Conservation (phyloP, 1,140 invertebrate species). For the Orussus abietinus region DNA sequence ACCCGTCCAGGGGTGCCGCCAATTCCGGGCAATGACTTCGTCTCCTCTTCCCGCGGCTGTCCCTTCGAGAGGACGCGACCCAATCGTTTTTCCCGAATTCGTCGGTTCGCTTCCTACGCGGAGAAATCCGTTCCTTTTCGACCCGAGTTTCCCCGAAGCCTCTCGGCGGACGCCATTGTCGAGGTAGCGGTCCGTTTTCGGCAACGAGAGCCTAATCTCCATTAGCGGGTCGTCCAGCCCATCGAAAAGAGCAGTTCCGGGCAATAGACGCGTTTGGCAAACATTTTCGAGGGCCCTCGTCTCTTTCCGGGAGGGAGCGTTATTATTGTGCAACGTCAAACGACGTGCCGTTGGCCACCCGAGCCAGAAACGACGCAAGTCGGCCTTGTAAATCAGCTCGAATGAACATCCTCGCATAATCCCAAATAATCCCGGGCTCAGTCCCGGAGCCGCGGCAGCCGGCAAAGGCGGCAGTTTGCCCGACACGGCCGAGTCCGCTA, state of each 20-base stretch:
- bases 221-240: too few species aligned
- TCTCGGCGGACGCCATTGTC: constrained; percentile 18
- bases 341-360: constrained; percentile 20
- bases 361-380: constrained; percentile 24
- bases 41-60: neutral
- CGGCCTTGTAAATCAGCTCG: constrained; percentile 47
- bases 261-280: too few species aligned
- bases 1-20: constrained; percentile 22
- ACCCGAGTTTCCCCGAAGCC: constrained; percentile 24
- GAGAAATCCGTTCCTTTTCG: constrained; percentile 23
- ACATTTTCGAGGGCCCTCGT: constrained; percentile 18
- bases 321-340: constrained; percentile 26
- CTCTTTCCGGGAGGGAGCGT: constrained; percentile 6
- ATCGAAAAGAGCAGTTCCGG: too few species aligned
- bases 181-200: neutral
- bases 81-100: too few species aligned
- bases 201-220: too few species aligned
- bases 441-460: constrained; percentile 31
- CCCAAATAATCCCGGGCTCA: constrained; percentile 41
- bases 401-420: constrained; percentile 47
- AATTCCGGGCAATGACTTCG: constrained; percentile 8
- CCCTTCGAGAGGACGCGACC: too few species aligned
- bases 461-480: constrained; percentile 20
- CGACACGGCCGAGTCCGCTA: too few species aligned
- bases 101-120: neutral